phyloP scores from a whole-genome alignment of 2,888 invertebrate genomes.

The Cryptus viduatorius region DNA sequence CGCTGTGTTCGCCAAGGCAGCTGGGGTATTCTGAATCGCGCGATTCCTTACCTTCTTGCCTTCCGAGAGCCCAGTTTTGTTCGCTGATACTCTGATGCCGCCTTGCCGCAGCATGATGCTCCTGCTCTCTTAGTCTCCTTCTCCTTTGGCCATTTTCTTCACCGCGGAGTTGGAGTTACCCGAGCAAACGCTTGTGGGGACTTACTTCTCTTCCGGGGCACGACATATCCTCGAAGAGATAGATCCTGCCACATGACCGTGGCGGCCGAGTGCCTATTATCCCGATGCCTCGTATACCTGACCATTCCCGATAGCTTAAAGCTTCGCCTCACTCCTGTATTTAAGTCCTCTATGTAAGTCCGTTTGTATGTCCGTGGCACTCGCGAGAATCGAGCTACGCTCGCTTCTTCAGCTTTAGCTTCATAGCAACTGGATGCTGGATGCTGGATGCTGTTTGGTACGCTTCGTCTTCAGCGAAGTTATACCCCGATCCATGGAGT shows the following conservation, averaged over 20 bases:
- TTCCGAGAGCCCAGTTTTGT: not conserved
- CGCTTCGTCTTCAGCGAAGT: not conserved
- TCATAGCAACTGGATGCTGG: too few species aligned
- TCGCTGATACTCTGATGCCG: too few species aligned
- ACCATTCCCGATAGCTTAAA: constrained; percentile 38
- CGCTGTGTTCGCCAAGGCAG: constrained; percentile 57
- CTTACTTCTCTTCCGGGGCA: constrained; percentile 51
- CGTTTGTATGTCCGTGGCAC: not conserved
- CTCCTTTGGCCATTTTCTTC: not conserved
- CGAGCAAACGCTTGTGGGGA: not conserved
- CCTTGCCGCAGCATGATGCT: not conserved
- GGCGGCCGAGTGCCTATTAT: constrained; percentile 19
- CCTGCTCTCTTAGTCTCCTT: not conserved
- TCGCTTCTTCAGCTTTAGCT: too few species aligned
- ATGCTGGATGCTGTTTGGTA: not conserved
- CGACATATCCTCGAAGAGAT: constrained; percentile 40
- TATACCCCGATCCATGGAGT: not conserved
- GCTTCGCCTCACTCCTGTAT: not conserved
- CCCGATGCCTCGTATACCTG: constrained; percentile 3
- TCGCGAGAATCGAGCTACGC: too few species aligned
- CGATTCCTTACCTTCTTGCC: not conserved
- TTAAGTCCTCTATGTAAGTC: not conserved
- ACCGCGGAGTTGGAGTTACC: not conserved
- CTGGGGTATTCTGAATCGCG: constrained; percentile 29
- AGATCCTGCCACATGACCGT: constrained; percentile 41